Percentiles rank a stretch among this genome's conserved stretches.
Conservation (phyloP, 2,888 invertebrate species). For the Malthinus seriepunctatus region DNA sequence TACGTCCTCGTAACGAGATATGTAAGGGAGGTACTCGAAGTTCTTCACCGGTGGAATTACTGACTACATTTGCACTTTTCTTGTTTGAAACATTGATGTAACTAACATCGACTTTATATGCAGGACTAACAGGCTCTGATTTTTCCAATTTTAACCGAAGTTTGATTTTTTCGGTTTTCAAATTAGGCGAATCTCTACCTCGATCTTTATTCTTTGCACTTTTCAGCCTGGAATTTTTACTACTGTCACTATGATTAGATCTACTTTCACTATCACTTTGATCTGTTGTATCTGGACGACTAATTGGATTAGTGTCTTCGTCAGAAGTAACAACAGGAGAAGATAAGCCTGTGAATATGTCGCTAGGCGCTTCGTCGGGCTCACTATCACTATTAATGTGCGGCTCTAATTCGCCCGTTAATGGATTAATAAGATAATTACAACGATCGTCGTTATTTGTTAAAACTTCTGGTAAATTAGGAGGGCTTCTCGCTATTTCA, state of each 20-base stretch:
- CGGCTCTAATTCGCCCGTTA: slow-evolving; percentile 84
- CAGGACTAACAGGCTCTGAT: slow-evolving; percentile 76
- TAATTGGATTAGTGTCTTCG: slow-evolving; percentile 62
- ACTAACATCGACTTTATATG: slow-evolving; percentile 80
- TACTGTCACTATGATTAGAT: slow-evolving; percentile 46
- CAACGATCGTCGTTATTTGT: slow-evolving; percentile 67
- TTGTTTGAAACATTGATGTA: slow-evolving; percentile 67
- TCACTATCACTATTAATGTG: slow-evolving; percentile 66
- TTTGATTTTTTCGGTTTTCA: slow-evolving; percentile 74
- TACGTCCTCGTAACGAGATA: slow-evolving; percentile 82
- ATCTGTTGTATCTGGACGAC: slow-evolving; percentile 53
- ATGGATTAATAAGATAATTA: slow-evolving; percentile 87
- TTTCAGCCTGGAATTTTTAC: slow-evolving; percentile 42
- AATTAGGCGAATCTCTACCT: slow-evolving; percentile 50
- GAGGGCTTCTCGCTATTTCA: slow-evolving; percentile 59
- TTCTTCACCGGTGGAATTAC: slow-evolving; percentile 60
- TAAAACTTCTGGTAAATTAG: slow-evolving; percentile 59
- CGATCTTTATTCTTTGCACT: slow-evolving; percentile 37
- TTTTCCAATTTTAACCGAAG: slow-evolving; percentile 81
- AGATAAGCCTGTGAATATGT: slow-evolving; percentile 51
- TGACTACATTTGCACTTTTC: slow-evolving; percentile 43
- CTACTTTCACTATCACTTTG: slow-evolving; percentile 52
- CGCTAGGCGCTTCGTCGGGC: slow-evolving; percentile 47
- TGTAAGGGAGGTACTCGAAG: slow-evolving; percentile 86
- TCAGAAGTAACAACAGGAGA: slow-evolving; percentile 57